phyloP scores from a whole-genome alignment of 2,888 invertebrate species.

The Drosophila pegasa region DNA sequence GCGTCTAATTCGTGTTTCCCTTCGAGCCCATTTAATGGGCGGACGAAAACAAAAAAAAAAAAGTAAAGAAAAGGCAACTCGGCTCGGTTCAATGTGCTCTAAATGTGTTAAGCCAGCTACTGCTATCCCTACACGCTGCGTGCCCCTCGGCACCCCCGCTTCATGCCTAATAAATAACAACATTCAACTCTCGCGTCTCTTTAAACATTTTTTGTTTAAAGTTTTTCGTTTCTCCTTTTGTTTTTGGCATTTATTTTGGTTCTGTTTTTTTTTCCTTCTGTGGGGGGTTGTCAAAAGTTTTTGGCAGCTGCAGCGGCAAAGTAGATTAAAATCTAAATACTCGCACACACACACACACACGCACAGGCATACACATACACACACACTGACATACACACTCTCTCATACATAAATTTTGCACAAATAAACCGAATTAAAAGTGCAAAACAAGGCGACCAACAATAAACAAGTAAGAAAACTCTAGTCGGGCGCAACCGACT shows the following conservation, averaged over 20 bases:
- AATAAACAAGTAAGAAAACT: too few relatives aligned
- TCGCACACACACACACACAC: conserved; percentile 37
- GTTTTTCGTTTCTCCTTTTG: conserved; percentile 18
- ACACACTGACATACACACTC: conserved; percentile 23
- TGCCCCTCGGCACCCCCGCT: not conserved
- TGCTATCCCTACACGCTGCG: not conserved
- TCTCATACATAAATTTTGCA: conserved; percentile 46
- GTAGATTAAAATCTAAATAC: conserved; percentile 80
- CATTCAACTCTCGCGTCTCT: conserved; percentile 20
- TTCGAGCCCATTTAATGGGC: not conserved
- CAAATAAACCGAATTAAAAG: conserved; percentile 78
- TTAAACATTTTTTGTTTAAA: conserved; percentile 29
- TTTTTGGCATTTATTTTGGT: conserved; percentile 18
- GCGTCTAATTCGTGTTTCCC: not conserved
- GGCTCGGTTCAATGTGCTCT: conserved; percentile 18
- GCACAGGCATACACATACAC: conserved; percentile 27
- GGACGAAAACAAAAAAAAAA: not conserved
- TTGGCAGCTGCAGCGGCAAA: conserved; percentile 76
- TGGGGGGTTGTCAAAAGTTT: conserved; percentile 67
- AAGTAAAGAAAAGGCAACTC: not conserved
- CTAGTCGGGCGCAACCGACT: too few relatives aligned
- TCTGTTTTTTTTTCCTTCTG: conserved; percentile 13
- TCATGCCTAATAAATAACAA: conserved; percentile 30
- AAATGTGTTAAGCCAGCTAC: conserved; percentile 17
- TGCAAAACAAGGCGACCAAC: conserved; percentile 67